Evolutionary conservation across 2,113 vertebrate genomes (phyloP).

Genomic region (Odontophorus gujanensis): DNA sequence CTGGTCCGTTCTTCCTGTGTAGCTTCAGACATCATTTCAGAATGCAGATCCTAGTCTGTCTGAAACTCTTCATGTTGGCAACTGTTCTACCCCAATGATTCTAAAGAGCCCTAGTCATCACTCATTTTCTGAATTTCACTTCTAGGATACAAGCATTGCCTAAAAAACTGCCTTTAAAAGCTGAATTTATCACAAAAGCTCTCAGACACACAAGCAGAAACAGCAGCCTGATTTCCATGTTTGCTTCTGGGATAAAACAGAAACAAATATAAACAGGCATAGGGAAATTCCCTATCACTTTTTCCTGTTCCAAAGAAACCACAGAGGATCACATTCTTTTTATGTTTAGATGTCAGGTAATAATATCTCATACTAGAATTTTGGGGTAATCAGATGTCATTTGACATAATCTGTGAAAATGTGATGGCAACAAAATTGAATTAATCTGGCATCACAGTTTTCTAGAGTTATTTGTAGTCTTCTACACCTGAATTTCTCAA

Average conservation of each 20-base stretch:
- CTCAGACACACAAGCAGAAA: neutral
- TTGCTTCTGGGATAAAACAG: neutral
- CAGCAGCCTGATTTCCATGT: neutral
- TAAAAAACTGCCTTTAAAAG: neutral
- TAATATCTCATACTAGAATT: neutral
- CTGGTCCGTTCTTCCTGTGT: neutral
- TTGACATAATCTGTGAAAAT: neutral
- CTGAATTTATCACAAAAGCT: neutral
- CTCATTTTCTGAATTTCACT: neutral
- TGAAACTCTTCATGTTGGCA: neutral
- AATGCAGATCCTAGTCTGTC: neutral
- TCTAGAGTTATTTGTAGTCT: neutral
- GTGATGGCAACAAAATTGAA: neutral
- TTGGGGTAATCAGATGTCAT: neutral
- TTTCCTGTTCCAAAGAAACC: neutral
- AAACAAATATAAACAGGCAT: neutral
- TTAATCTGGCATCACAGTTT: neutral
- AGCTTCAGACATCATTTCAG: neutral
- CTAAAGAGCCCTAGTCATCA: neutral
- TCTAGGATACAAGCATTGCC: neutral
- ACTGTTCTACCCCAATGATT: fast-evolving
- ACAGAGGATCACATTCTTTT: neutral
- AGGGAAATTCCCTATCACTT: neutral
- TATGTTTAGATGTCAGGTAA: neutral
- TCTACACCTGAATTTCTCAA: neutral